A percentile compares a stretch with the other conserved stretches of the same genome.
These are phyloP conservation scores for Motacilla tschutschensis DNA, from an alignment of 2,113 vertebrate species.

Conservation along the genomic window DNA sequence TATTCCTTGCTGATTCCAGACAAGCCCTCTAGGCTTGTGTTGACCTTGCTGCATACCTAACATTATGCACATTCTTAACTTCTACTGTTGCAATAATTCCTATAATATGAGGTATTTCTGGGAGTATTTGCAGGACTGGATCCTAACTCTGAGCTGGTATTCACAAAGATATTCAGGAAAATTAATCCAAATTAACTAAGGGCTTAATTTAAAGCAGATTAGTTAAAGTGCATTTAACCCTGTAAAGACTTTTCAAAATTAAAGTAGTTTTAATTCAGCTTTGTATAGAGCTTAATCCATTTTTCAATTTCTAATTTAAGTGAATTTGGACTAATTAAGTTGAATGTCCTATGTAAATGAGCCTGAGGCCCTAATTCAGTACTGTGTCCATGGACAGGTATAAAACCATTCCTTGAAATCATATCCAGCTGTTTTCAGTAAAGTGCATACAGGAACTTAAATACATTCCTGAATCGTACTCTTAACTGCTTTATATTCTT, in stretches of 20 bases:
- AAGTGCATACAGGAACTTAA: neutral
- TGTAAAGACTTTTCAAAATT: constrained; percentile 43
- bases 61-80: neutral
- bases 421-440: neutral
- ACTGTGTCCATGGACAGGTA: neutral
- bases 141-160: constrained; percentile 10
- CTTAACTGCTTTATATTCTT: neutral
- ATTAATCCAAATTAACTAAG: constrained; percentile 60
- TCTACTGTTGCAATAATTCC: neutral
- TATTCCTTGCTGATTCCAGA: neutral
- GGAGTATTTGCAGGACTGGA: neutral
- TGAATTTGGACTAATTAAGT: constrained; percentile 50
- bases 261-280: constrained; percentile 37
- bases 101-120: neutral
- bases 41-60: neutral
- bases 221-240: constrained; percentile 56
- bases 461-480: neutral
- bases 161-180: constrained; percentile 28
- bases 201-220: constrained; percentile 63
- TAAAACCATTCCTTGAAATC: neutral
- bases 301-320: constrained; percentile 42
- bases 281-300: constrained; percentile 47
- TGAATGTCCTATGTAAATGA: constrained; percentile 17
- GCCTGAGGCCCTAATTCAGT: neutral
- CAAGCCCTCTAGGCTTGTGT: neutral